Conservation (phyloP, 2,888 invertebrate genomes). For the Acrocyrtus sp. region DNA sequence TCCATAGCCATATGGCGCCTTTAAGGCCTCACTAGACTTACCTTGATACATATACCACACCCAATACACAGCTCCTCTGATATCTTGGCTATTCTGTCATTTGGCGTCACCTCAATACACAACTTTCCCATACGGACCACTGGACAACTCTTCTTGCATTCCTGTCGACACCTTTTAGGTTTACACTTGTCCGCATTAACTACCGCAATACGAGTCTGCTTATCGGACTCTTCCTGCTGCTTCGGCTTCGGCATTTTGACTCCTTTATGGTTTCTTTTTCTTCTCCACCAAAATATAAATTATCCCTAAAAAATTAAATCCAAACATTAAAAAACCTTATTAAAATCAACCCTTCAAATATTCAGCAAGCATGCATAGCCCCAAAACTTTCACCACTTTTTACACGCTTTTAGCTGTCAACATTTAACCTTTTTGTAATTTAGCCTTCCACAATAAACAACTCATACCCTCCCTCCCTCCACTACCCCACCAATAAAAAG, state of each 20-base stretch:
- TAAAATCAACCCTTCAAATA: too few species aligned
- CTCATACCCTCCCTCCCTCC: too few species aligned
- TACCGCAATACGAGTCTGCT: constrained; percentile 96
- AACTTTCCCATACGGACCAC: constrained; percentile 99
- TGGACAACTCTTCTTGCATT: constrained; percentile 98
- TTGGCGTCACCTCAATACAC: constrained; percentile 96
- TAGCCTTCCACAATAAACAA: too few species aligned
- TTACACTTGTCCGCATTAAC: constrained; percentile 98
- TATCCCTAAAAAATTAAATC: too few species aligned
- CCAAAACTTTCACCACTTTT: too few species aligned
- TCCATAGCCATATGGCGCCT: background rate
- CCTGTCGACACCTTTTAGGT: constrained; percentile 98
- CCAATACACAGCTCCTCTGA: constrained; percentile 99
- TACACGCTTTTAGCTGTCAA: too few species aligned
- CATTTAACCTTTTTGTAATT: too few species aligned
- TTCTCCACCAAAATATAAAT: too few species aligned
- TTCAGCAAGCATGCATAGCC: too few species aligned
- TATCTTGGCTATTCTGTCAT: constrained; percentile 95
- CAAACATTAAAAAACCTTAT: too few species aligned
- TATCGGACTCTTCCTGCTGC: constrained; percentile 86
- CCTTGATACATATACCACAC: constrained; percentile 99
- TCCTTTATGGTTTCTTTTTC: background rate
- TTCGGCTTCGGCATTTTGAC: constrained; percentile 67
- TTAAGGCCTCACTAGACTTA: constrained; percentile 65
- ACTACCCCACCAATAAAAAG: too few species aligned